phyloP scores from a whole-genome alignment of 2,888 invertebrate genomes.

The Coleophora deauratella region DNA sequence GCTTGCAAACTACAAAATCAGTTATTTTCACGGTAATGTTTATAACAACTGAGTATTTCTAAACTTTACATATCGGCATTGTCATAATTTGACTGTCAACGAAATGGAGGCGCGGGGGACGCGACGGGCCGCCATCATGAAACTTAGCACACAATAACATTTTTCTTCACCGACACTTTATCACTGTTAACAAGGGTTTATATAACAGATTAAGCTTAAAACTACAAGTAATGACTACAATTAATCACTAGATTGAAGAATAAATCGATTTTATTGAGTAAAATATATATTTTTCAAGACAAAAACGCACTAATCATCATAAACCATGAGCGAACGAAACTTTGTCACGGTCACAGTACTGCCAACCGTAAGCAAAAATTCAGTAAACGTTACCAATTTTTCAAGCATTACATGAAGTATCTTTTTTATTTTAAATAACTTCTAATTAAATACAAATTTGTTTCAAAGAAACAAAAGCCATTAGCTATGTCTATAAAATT shows the following conservation, averaged over 20 bases:
- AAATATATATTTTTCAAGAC: conserved; percentile 15
- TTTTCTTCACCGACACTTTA: conserved; percentile 32
- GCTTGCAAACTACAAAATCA: conserved; percentile 29
- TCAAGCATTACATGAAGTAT: too few species aligned
- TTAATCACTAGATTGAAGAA: conserved; percentile 19
- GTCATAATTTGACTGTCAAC: conserved; percentile 77
- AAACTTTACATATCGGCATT: conserved; percentile 65
- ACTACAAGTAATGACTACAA: conserved; percentile 6
- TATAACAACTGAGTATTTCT: conserved; percentile 58
- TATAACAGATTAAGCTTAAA: conserved; percentile 7
- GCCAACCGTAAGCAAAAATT: conserved; percentile 31
- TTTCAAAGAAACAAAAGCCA: too few species aligned
- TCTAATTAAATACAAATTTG: too few species aligned
- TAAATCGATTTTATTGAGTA: conserved; percentile 19
- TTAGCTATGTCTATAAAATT: too few species aligned
- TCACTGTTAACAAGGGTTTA: conserved; percentile 17
- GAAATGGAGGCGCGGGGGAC: conserved; percentile 79
- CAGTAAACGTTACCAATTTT: neutral
- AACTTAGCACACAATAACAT: conserved; percentile 72
- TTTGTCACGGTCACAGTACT: conserved; percentile 46
- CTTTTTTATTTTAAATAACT: too few species aligned
- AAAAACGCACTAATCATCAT: conserved; percentile 41
- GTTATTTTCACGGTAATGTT: conserved; percentile 41
- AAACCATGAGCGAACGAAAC: conserved; percentile 53
- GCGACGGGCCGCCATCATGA: conserved; percentile 79